Base-by-base conservation (phyloP, 2,888 invertebrate genomes). In the Choristoneura rosaceana region DNA sequence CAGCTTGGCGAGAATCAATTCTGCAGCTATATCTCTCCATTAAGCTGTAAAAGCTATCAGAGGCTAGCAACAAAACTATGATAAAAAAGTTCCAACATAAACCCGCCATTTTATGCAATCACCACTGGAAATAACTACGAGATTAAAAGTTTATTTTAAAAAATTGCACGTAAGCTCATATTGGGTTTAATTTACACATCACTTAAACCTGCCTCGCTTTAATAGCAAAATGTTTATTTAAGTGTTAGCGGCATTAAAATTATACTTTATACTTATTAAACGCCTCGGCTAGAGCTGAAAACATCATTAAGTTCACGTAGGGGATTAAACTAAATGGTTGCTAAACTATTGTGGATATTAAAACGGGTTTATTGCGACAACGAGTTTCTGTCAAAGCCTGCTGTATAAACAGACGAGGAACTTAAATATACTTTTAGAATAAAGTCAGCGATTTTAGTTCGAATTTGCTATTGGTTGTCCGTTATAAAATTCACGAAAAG, bases 291-390 rank as follows among this genome's bases (percentile, higher is more conserved):
- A 52, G 3, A 17, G 17, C 38, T 61, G 61, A 61, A 61, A 61
- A n/a, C 15, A 34, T 61, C n/a, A n/a, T 61, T 15, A 61, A 41
- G 41, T 17, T 61, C 41, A 41, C 61, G 41, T n/a, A 15, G 45
- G 33, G 38, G 47, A 59, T 52, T 65, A 65, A 64, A 41, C 70
- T 34, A 12, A 60, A 60, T 45, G 52, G 60, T 52, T 60, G 65
- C 70, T 10, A 12, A 65, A 70, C 38, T 58, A 70, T 65, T 60
- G 52, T 65, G 60, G 60, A 70, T 60, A 43, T 60, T 65, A 43
- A 70, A 70, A 59, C 59, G 43, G 59, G 70, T 70, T 70, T 65
- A 70, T 60, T 52, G 70, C 64, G 7, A 15, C 8, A 41, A 0
- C n/a, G 14, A 61, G 59, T 41, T 25, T 33, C 33, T 34, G n/a